A percentile compares a stretch with the other conserved stretches of the same genome.
Conservation (phyloP, 2,888 invertebrate genomes). For the Microchrysa polita region DNA sequence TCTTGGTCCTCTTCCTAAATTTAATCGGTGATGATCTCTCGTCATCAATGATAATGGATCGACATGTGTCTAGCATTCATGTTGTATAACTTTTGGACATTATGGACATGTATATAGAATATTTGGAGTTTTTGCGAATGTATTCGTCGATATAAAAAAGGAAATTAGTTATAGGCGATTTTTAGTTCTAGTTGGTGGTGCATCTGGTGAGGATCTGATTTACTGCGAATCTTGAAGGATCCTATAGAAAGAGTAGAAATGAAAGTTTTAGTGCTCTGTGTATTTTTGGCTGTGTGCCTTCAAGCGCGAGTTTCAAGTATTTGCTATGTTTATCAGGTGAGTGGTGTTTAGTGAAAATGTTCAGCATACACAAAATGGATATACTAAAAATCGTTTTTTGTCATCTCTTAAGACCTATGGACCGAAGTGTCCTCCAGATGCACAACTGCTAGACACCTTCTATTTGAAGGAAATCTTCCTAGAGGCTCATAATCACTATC, state of each 20-base stretch:
- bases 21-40: conserved; percentile 13
- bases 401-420: conserved; percentile 12
- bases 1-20: background rate
- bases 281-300: conserved; percentile 23
- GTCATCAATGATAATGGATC: conserved; percentile 13
- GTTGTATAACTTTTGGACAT: too few species aligned
- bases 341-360: background rate
- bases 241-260: conserved; percentile 7
- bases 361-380: background rate
- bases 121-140: background rate
- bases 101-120: background rate
- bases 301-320: conserved; percentile 34
- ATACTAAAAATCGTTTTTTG: conserved; percentile 5
- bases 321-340: conserved; percentile 33
- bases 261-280: conserved; percentile 22
- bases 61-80: background rate
- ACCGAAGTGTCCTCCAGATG: conserved; percentile 36
- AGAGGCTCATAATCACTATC: conserved; percentile 26
- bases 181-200: conserved; percentile 43
- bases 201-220: conserved; percentile 24
- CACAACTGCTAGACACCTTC: conserved; percentile 38
- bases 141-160: conserved; percentile 35
- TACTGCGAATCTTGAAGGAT: conserved; percentile 1
- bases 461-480: conserved; percentile 26
- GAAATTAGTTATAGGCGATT: background rate